Base-by-base conservation (phyloP, 2,888 invertebrate species). In the Eutolmus rufibarbis region DNA sequence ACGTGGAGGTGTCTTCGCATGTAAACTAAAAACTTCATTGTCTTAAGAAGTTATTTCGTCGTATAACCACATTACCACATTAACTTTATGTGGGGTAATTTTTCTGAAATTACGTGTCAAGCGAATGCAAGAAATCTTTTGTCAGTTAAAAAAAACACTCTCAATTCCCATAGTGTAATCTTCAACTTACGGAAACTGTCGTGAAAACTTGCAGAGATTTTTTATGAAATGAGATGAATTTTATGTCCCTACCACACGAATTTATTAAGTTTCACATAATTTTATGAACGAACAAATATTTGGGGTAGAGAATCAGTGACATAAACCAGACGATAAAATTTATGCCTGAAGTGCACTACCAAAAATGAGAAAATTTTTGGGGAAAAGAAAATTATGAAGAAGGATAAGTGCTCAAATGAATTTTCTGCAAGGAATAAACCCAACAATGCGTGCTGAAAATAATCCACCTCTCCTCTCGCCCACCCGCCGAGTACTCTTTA, bases 391-490 rank as follows among this genome's bases (percentile, higher is more conserved):
- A 51, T 40, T 51, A 19, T 51, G 79, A 40, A 23, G 43, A 23
- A 79, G 79, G 79, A 51, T 79, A 79, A 79, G 79, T 79, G 51
- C 79, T 79, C 16, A 79, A 79, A 46, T 79, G 79, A 79, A 79
- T 79, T 79, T 79, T 79, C 51, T 79, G 79, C 79, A 79, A 79
- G 79, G 31, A 79, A 79, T 46, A 79, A 79, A 51, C 46, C 51
- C 79, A 79, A 79, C 79, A 79, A 79, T 51, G 79, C 79, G 51
- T 51, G 43, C 12, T 79, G 12, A 79, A 28, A 79, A 51, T 79
- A 79, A 51, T 14, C 31, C n/a, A 23, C 51, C 51, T 16, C 23
- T 12, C 66, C n/a, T 19, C 19, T 28, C 66, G 4, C 19, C 28
- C 23, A 66, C 19, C 19, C 19, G 9, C n/a, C 7, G 2, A 19